phyloP scores from a whole-genome alignment of 2,888 invertebrate genomes.

The Myathropa florea region DNA sequence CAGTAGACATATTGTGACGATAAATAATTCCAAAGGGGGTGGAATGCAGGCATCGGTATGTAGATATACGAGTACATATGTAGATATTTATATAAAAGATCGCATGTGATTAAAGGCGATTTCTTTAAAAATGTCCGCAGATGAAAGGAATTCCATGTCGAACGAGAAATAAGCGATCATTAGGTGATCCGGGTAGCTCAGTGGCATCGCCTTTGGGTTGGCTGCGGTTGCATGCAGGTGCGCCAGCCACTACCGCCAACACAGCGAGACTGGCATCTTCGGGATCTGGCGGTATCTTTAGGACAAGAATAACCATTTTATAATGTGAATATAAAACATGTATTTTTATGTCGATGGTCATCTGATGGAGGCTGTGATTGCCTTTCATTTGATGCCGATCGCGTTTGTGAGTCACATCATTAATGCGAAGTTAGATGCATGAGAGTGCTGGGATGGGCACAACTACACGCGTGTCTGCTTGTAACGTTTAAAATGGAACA shows the following conservation, averaged over 20 bases:
- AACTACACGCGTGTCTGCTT: conserved; percentile 41
- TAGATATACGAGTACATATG: conserved; percentile 28
- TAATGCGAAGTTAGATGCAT: conserved; percentile 57
- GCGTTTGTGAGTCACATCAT: conserved; percentile 69
- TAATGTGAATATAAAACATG: conserved; percentile 72
- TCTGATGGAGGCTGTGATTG: conserved; percentile 68
- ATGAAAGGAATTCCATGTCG: conserved; percentile 77
- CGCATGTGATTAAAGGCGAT: conserved; percentile 68
- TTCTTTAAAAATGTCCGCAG: conserved; percentile 73
- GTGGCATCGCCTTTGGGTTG: conserved; percentile 58
- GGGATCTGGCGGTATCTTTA: conserved; percentile 65
- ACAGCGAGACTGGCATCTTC: conserved; percentile 31
- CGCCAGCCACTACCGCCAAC: conserved; percentile 12
- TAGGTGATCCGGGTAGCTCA: conserved; percentile 73
- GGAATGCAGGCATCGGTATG: conserved; percentile 1
- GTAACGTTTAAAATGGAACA: conserved; percentile 65
- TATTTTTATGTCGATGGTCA: conserved; percentile 72
- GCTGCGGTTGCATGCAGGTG: conserved; percentile 67
- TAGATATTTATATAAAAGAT: conserved; percentile 58
- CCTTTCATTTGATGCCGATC: conserved; percentile 69
- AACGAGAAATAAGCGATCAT: conserved; percentile 76
- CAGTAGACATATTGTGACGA: conserved; percentile 54
- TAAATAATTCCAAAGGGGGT: conserved; percentile 44
- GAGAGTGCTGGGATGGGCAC: conserved; percentile 34
- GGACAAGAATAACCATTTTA: conserved; percentile 68